A percentile compares a stretch with the other conserved stretches of the same genome.
These are phyloP conservation scores for Hippocampus guttulatus DNA, from an alignment of 2,113 vertebrate species.

Conservation along the genomic window DNA sequence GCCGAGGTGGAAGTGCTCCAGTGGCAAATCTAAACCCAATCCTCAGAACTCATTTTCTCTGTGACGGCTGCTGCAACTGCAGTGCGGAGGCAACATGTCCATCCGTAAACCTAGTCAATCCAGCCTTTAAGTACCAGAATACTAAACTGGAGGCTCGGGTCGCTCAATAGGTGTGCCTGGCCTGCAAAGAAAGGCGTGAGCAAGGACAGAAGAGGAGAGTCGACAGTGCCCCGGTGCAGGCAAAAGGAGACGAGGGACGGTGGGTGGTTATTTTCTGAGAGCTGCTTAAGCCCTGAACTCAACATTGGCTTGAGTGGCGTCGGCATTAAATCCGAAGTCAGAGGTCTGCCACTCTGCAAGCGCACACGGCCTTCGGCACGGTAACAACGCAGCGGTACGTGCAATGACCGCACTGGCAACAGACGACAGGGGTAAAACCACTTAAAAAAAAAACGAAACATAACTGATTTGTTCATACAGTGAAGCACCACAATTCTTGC, in stretches of 20 bases:
- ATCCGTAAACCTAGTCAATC: constrained; percentile 56
- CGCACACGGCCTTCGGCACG: constrained; percentile 27
- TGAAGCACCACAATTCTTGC: too few relatives aligned
- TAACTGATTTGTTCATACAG: not conserved
- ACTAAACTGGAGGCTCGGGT: constrained; percentile 40
- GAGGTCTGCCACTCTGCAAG: constrained; percentile 29
- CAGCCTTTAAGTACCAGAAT: constrained; percentile 24
- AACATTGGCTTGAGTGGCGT: constrained; percentile 22
- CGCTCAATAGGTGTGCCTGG: constrained; percentile 35
- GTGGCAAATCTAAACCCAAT: constrained; percentile 70
- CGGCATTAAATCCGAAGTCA: constrained; percentile 60
- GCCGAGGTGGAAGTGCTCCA: constrained; percentile 67
- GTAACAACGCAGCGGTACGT: constrained; percentile 19
- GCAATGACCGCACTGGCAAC: constrained; percentile 29
- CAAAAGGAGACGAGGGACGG: constrained; percentile 3
- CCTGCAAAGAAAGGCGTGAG: constrained; percentile 62
- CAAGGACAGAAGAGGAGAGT: constrained; percentile 55
- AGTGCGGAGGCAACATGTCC: constrained; percentile 50
- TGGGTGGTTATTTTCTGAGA: constrained; percentile 44
- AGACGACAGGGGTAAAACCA: not conserved
- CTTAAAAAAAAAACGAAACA: constrained; percentile 18
- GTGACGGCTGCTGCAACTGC: constrained; percentile 22
- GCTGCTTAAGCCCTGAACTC: constrained; percentile 43
- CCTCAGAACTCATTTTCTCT: constrained; percentile 70
- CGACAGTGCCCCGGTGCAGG: constrained; percentile 43